Percentiles rank a stretch among this genome's conserved stretches.
Conservation (phyloP, 2,113 vertebrate genomes). For the Myrmophylax atrothorax region DNA sequence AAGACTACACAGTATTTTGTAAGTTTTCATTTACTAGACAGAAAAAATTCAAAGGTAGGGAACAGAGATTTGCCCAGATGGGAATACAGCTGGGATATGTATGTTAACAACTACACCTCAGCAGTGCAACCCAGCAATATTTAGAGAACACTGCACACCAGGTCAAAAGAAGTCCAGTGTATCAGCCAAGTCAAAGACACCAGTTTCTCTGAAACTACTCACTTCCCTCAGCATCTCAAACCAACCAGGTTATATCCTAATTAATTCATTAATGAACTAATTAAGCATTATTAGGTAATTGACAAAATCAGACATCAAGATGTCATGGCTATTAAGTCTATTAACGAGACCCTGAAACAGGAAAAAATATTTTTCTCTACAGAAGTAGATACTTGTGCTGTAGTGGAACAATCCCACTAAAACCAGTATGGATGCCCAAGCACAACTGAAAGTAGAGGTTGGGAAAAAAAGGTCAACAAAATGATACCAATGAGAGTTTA, state of each 20-base stretch:
- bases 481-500: not conserved
- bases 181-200: not conserved
- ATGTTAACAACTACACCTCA: not conserved
- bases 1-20: not conserved
- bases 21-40: not conserved
- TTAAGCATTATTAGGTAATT: not conserved
- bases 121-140: not conserved
- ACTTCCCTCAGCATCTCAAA: not conserved
- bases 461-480: not conserved
- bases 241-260: not conserved
- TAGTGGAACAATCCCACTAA: not conserved
- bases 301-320: not conserved
- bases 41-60: not conserved
- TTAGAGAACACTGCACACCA: not conserved
- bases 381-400: not conserved
- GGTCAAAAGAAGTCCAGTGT: not conserved
- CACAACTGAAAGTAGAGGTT: not conserved
- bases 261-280: not conserved
- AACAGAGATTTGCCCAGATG: not conserved
- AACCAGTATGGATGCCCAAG: not conserved
- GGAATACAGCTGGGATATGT: not conserved
- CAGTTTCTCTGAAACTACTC: not conserved
- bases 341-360: not conserved
- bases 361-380: not conserved
- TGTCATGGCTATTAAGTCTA: not conserved